phyloP scores from a whole-genome alignment of 2,797 vertebrate species.

The Cygnus olor region DNA sequence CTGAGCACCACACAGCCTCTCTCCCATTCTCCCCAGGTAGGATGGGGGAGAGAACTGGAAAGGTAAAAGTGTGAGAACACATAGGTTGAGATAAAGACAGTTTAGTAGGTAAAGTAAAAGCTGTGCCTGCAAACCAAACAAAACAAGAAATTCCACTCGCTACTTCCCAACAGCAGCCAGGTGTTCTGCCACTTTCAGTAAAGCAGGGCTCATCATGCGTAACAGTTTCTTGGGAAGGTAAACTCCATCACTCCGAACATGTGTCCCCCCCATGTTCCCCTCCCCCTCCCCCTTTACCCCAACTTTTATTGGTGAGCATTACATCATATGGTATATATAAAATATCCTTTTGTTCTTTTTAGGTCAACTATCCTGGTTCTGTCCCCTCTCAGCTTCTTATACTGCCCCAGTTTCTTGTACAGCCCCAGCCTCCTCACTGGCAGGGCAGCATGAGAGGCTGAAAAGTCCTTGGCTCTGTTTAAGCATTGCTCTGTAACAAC shows the following conservation, averaged over 20 bases:
- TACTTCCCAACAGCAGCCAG: too few relatives aligned
- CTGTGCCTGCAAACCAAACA: not conserved
- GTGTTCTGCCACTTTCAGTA: too few relatives aligned
- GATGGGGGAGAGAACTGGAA: not conserved
- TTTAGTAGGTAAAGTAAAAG: not conserved
- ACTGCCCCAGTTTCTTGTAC: too few relatives aligned
- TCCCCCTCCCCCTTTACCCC: not conserved
- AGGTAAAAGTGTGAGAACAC: not conserved
- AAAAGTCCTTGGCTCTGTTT: too few relatives aligned
- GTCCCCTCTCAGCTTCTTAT: not conserved
- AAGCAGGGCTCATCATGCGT: too few relatives aligned
- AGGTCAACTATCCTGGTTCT: not conserved
- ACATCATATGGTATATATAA: not conserved
- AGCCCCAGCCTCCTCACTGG: not conserved
- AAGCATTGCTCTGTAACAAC: too few relatives aligned
- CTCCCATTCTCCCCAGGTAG: not conserved
- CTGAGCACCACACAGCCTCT: too few relatives aligned
- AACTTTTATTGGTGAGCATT: not conserved
- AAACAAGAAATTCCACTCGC: not conserved
- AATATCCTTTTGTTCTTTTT: not conserved
- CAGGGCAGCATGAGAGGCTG: not conserved
- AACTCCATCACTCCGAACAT: not conserved
- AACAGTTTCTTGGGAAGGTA: too few relatives aligned
- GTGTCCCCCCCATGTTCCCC: not conserved
- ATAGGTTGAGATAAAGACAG: not conserved